A percentile compares a stretch with the other conserved stretches of the same genome.
These are phyloP conservation scores for Latrodectus elegans DNA, from an alignment of 2,888 invertebrate species.

Conservation along the genomic window DNA sequence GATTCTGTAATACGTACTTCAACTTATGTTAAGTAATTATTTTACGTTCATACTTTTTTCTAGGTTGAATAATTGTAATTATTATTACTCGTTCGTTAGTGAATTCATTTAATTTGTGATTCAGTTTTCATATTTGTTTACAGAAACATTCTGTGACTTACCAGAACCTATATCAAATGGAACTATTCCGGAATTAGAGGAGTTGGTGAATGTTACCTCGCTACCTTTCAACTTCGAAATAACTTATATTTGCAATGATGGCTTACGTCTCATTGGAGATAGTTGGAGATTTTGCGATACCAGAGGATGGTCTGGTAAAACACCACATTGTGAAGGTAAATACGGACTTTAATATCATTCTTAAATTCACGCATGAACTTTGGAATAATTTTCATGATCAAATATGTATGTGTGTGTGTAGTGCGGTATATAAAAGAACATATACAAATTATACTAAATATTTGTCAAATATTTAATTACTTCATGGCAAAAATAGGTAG, in stretches of 20 bases:
- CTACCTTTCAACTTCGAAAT: conserved; percentile 49
- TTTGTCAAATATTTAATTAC: too few species aligned
- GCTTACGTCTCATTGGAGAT: conserved; percentile 52
- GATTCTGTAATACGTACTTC: too few species aligned
- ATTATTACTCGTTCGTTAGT: neutral
- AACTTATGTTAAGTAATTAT: too few species aligned
- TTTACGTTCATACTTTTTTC: too few species aligned
- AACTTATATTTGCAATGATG: conserved; percentile 51
- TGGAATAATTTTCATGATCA: too few species aligned
- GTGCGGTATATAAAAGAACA: too few species aligned
- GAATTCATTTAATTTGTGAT: neutral
- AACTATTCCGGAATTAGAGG: conserved; percentile 39
- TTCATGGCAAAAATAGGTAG: too few species aligned
- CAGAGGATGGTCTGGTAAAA: conserved; percentile 43
- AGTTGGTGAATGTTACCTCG: conserved; percentile 3
- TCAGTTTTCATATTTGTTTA: neutral
- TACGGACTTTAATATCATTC: too few species aligned
- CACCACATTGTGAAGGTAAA: conserved; percentile 55
- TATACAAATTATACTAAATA: too few species aligned
- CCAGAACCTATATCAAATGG: conserved; percentile 39
- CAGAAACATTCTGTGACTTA: conserved; percentile 39
- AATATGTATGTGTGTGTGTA: too few species aligned
- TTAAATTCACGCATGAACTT: too few species aligned
- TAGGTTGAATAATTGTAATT: too few species aligned
- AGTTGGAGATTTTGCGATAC: conserved; percentile 53